Base-by-base conservation (phyloP, 2,888 invertebrate species). In the Luperina testacea region DNA sequence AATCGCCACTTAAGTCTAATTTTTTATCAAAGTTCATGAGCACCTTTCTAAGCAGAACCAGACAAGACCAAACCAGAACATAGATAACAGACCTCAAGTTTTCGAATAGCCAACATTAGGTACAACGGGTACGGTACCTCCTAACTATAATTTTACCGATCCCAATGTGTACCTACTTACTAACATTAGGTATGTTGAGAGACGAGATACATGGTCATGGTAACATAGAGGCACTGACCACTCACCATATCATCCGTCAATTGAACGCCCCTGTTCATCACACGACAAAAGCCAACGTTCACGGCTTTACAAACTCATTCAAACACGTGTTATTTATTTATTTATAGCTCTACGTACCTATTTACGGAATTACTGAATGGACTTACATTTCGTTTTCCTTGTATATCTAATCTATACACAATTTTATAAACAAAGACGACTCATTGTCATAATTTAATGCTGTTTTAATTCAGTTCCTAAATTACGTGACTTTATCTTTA, bases 301-400 rank as follows among this genome's bases (percentile, higher is more conserved):
- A 15, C 38, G 48, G 24, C 70, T 24, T 53, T 27, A 84, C 27
- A 32, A 73, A 9, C 27, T 53, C 38, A 84, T 80, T 61, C 59
- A 81, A 4, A 17, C 45, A 61, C 27, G 59, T 80, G 59, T 17
- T 65, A 65, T 69, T 42, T 78, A 65, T 69, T 42, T 78, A 57
- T 32, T 11, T 17, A 57, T 27, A 42, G 9, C 27, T 68, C 32
- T 68, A 32, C 15, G 53, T 67, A 32, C 17, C 53, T 67, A 85
- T 64, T 53, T 45, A 74, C 53, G 17, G 38, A 70, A n/a, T 69
- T 72, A 42, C 20, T 77, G 83, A 86, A 83, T 83, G 86, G 8
- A 72, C 27, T 32, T 15, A 65, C n/a, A 48, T 65, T 70, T 42
- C 38, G 24, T 86, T 83, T 86, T 86, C 83, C 83, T 70, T 70